Evolutionary conservation across 2,797 vertebrate species (phyloP).

Genomic region (Cichlasoma orientale): DNA sequence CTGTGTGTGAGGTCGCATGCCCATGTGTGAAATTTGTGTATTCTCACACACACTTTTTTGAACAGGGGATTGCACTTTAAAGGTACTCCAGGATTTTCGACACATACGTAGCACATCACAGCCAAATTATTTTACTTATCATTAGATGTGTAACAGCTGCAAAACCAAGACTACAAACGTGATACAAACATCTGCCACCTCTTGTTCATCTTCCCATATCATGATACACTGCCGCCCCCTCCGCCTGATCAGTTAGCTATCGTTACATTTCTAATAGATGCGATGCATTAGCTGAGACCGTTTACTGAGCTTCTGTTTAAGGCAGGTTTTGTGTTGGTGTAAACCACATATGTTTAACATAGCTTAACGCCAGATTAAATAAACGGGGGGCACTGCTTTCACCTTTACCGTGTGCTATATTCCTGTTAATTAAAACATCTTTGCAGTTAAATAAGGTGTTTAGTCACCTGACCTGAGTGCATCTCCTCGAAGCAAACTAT

Average conservation of each 20-base stretch:
- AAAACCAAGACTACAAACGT: neutral
- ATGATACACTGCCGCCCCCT: neutral
- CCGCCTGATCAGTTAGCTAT: neutral
- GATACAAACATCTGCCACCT: neutral
- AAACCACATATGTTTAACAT: no score
- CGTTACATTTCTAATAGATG: neutral
- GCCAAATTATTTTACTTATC: neutral
- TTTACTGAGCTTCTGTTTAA: neutral
- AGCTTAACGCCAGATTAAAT: neutral
- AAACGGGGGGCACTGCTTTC: neutral
- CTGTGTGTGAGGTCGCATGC: slow-evolving; percentile 48
- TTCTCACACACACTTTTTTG: slow-evolving; percentile 9
- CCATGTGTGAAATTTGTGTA: slow-evolving; percentile 33
- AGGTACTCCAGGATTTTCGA: slow-evolving; percentile 53
- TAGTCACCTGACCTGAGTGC: neutral
- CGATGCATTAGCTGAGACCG: neutral
- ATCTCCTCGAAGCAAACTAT: neutral
- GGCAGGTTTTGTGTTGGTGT: no score
- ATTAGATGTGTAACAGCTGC: neutral
- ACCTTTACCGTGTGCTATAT: neutral
- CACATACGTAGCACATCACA: slow-evolving; percentile 15
- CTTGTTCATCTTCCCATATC: neutral
- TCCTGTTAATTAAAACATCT: neutral
- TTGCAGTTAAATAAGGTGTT: neutral
- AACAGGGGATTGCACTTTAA: slow-evolving; percentile 50